phyloP scores from a whole-genome alignment of 1,140 invertebrate species.

The Tenebrio molitor region DNA sequence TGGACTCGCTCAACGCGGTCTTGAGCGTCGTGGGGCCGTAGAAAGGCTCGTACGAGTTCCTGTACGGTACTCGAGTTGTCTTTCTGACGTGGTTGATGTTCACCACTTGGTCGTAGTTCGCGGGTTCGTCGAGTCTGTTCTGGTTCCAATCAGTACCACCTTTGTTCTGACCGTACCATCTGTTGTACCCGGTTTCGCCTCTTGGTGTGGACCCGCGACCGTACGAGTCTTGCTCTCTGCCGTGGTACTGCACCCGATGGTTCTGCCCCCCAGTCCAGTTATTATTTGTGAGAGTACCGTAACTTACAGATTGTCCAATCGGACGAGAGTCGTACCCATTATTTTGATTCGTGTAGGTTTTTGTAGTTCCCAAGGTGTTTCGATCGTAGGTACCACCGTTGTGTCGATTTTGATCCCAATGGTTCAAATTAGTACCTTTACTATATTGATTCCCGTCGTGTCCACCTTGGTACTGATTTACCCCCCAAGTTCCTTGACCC shows the following conservation, averaged over 20 bases:
- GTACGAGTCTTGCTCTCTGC: no score
- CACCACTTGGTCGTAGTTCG: slow-evolving; percentile 32
- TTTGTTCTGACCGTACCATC: neutral
- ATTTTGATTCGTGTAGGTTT: no score
- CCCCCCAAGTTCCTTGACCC: no score
- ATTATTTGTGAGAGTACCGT: no score
- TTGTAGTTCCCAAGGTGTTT: neutral
- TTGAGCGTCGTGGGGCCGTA: neutral
- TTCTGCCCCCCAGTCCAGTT: no score
- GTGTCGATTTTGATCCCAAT: neutral
- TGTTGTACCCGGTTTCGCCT: neutral
- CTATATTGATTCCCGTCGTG: no score
- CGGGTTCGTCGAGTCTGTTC: neutral
- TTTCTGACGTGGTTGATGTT: slow-evolving; percentile 10
- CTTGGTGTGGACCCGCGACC: no score
- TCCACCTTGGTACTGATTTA: no score
- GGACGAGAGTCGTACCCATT: no score
- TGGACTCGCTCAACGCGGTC: neutral
- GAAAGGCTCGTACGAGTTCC: slow-evolving; percentile 4
- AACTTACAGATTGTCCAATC: no score
- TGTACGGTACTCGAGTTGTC: neutral
- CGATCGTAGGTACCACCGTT: neutral
- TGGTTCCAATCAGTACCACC: no score
- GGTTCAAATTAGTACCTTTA: neutral
- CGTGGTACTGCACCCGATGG: no score